Evolutionary conservation across 1,140 invertebrate species (phyloP).

Genomic region (Brachionus calyciflorus): DNA sequence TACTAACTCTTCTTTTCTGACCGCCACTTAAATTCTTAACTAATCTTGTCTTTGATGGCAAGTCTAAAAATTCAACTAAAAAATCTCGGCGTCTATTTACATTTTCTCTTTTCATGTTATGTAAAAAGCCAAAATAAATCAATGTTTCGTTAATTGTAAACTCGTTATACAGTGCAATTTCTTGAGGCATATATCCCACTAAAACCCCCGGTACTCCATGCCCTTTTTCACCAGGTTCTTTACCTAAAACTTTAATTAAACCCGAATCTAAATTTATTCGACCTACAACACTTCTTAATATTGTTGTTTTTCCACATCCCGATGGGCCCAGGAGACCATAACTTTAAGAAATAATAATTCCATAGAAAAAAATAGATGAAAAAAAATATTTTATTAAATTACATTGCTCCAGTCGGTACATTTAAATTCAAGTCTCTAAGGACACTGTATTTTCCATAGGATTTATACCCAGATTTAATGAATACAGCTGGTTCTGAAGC

Average conservation of each 20-base stretch:
- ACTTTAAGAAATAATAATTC: slow-evolving; percentile 49
- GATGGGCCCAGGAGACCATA: slow-evolving; percentile 58
- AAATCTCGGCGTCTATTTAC: slow-evolving; percentile 86
- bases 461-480: slow-evolving; percentile 8
- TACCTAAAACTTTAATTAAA: slow-evolving; percentile 55
- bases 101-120: slow-evolving; percentile 75
- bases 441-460: slow-evolving; percentile 61
- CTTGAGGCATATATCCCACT: slow-evolving; percentile 64
- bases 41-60: slow-evolving; percentile 50
- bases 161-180: slow-evolving; percentile 87
- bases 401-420: slow-evolving; percentile 85
- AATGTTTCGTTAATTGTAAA: slow-evolving; percentile 91
- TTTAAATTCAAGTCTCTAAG: slow-evolving; percentile 82
- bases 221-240: slow-evolving; percentile 53
- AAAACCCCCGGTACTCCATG: slow-evolving; percentile 57
- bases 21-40: slow-evolving; percentile 66
- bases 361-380: background rate
- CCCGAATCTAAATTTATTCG: slow-evolving; percentile 54
- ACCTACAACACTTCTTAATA: slow-evolving; percentile 59
- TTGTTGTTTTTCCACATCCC: slow-evolving; percentile 60
- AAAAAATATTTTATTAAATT: slow-evolving; percentile 59
- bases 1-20: slow-evolving; percentile 83
- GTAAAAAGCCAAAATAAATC: slow-evolving; percentile 93
- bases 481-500: slow-evolving; percentile 11
- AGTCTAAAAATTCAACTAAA: slow-evolving; percentile 72